Conservation (phyloP, 2,113 vertebrate species). For the Synodontis membranacea region DNA sequence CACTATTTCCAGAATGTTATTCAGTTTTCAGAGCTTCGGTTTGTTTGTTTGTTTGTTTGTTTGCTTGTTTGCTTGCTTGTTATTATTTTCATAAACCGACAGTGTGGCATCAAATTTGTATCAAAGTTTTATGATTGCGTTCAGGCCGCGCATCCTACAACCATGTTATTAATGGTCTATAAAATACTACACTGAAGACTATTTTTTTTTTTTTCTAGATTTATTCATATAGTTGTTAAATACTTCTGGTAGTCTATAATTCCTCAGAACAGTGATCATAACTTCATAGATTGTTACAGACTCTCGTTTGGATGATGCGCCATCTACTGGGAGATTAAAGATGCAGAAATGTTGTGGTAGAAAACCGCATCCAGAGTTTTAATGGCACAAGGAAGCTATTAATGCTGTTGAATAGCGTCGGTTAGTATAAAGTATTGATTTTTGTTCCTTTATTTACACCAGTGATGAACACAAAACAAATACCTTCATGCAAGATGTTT, state of each 20-base stretch:
- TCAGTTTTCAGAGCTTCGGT: not conserved
- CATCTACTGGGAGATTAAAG: not conserved
- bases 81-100: not conserved
- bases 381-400: not conserved
- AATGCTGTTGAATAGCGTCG: not conserved
- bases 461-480: not conserved
- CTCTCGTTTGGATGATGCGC: not conserved
- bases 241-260: not conserved
- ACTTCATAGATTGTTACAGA: not conserved
- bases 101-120: not conserved
- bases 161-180: not conserved
- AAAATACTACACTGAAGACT: not conserved
- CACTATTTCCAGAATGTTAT: not conserved
- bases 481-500: not conserved
- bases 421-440: not conserved
- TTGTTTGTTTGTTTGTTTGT: not conserved
- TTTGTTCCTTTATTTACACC: not conserved
- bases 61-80: not conserved
- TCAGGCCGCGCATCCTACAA: not conserved
- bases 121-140: not conserved
- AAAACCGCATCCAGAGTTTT: not conserved
- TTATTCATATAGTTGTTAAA: constrained; percentile 3
- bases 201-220: too few relatives aligned
- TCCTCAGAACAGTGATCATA: not conserved
- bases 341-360: not conserved